Percentiles rank a stretch among this genome's conserved stretches.
Evolutionary conservation across 2,797 vertebrate genomes (phyloP).

Genomic region (Rhabdomys pumilio): DNA sequence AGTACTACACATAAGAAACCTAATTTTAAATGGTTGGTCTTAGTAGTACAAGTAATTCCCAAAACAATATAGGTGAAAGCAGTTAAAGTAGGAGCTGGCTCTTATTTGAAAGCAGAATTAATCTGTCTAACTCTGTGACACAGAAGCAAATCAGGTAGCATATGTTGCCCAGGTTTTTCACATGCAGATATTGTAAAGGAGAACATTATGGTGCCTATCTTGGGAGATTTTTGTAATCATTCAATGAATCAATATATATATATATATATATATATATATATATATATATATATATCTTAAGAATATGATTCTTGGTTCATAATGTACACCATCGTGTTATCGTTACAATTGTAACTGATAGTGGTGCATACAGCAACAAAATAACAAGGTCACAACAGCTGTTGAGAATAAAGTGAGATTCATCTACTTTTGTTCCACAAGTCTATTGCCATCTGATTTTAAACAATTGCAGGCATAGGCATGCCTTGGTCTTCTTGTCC

Average conservation of each 20-base stretch:
- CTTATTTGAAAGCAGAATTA: not conserved
- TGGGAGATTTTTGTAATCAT: not conserved
- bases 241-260: not conserved
- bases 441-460: not conserved
- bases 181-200: not conserved
- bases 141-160: not conserved
- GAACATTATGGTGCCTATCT: not conserved
- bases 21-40: not conserved
- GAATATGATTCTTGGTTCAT: not conserved
- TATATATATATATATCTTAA: not conserved
- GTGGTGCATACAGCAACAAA: not conserved
- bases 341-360: not conserved
- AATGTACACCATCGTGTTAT: not conserved
- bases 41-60: not conserved
- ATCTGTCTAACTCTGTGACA: not conserved
- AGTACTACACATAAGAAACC: not conserved
- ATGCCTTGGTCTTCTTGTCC: not conserved
- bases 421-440: not conserved
- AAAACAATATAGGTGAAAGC: not conserved
- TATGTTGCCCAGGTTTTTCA: not conserved
- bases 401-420: not conserved
- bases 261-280: not conserved
- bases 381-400: not conserved
- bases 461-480: not conserved
- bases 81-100: not conserved